Percentiles rank a stretch among this genome's conserved stretches.
Evolutionary conservation across 1,140 invertebrate species (phyloP).

Genomic region (Drepana arcuata): DNA sequence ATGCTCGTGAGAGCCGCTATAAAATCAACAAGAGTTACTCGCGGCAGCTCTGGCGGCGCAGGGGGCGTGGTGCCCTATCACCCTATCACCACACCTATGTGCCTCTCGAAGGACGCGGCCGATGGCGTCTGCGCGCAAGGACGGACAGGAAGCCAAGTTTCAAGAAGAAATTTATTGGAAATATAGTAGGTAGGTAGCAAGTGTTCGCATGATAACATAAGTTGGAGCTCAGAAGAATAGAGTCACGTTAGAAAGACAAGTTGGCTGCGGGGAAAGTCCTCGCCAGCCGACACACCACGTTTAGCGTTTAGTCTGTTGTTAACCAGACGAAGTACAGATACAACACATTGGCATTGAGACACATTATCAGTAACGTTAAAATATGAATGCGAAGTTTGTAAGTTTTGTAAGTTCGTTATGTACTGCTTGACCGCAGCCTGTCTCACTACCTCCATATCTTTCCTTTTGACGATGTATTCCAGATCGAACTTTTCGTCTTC

Average conservation of each 20-base stretch:
- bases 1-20: constrained; percentile 87
- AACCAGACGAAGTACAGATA: constrained; percentile 47
- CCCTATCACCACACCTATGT: too few relatives aligned
- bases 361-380: constrained; percentile 45
- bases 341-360: constrained; percentile 51
- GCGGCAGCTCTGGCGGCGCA: too few relatives aligned
- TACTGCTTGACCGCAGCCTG: constrained; percentile 28
- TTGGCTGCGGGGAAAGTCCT: constrained; percentile 14
- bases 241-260: constrained; percentile 44
- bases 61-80: too few relatives aligned
- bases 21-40: constrained; percentile 71
- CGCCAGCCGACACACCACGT: constrained; percentile 25
- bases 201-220: constrained; percentile 37
- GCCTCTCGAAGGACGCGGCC: too few relatives aligned
- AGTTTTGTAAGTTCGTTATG: constrained; percentile 49
- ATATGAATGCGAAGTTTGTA: constrained; percentile 41
- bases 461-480: constrained; percentile 97
- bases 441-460: constrained; percentile 93
- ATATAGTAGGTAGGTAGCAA: constrained; percentile 43
- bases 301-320: constrained; percentile 35
- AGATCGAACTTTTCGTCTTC: constrained; percentile 98
- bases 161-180: constrained; percentile 34
- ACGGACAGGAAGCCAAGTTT: constrained; percentile 35
- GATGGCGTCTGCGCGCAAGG: constrained; percentile 26
- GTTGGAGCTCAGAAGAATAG: constrained; percentile 44